Evolutionary conservation across 2,888 invertebrate species (phyloP).

Genomic region (Chloroclystis v-ata): DNA sequence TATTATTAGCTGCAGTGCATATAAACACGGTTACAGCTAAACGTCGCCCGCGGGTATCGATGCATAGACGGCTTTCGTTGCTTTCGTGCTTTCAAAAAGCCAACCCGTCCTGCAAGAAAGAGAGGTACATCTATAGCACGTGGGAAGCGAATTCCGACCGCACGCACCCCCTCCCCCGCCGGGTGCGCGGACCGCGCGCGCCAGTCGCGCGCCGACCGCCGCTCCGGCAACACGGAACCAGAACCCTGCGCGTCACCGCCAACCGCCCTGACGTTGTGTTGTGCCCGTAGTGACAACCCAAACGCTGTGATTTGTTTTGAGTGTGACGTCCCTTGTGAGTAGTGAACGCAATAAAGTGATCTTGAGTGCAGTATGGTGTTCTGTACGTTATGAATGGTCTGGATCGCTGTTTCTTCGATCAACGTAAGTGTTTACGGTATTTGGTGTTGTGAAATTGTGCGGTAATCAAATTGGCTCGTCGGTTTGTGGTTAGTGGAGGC

Average conservation of each 20-base stretch:
- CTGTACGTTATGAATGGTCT: constrained; percentile 76
- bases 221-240: constrained; percentile 53
- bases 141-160: constrained; percentile 77
- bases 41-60: constrained; percentile 69
- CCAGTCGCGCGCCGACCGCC: constrained; percentile 76
- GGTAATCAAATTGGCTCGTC: constrained; percentile 50
- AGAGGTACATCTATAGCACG: constrained; percentile 67
- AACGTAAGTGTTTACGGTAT: constrained; percentile 69
- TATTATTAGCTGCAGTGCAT: constrained; percentile 75
- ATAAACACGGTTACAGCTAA: constrained; percentile 71
- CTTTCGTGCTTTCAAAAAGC: constrained; percentile 69
- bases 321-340: constrained; percentile 57
- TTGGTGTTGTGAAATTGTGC: constrained; percentile 38
- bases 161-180: constrained; percentile 65
- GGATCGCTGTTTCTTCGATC: constrained; percentile 78
- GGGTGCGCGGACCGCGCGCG: constrained; percentile 56
- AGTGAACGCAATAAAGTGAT: constrained; percentile 59
- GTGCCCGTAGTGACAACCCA: constrained; percentile 66
- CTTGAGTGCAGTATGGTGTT: constrained; percentile 73
- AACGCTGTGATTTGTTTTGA: constrained; percentile 72
- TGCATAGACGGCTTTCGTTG: constrained; percentile 62
- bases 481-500: constrained; percentile 56
- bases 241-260: constrained; percentile 33
- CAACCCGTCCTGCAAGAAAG: constrained; percentile 74
- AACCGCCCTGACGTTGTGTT: constrained; percentile 65